Percentiles rank a stretch among this genome's conserved stretches.
Conservation (phyloP, 2,113 vertebrate genomes). For the Ictalurus punctatus region DNA sequence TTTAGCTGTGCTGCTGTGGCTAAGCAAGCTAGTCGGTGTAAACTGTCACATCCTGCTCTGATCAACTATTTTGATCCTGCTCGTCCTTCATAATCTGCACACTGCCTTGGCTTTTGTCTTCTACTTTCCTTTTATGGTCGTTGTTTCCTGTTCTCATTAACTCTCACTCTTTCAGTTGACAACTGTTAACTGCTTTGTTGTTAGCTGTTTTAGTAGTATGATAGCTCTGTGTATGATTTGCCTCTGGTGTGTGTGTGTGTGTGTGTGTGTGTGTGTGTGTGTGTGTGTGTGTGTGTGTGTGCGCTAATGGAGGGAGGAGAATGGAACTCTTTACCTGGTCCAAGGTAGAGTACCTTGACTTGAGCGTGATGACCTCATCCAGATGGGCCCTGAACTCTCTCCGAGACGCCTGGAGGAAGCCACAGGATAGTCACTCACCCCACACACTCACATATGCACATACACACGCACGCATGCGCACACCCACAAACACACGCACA, state of each 20-base stretch:
- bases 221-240: not conserved
- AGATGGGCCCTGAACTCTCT: slow-evolving; percentile 83
- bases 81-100: not conserved
- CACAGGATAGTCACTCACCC: slow-evolving; percentile 78
- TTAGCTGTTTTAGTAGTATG: not conserved
- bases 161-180: not conserved
- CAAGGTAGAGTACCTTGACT: slow-evolving; percentile 86
- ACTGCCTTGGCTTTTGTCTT: not conserved
- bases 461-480: slow-evolving; percentile 16
- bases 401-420: slow-evolving; percentile 81
- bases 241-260: slow-evolving; percentile 48
- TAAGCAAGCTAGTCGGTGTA: not conserved
- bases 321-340: slow-evolving; percentile 79
- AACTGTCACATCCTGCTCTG: not conserved
- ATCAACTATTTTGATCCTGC: not conserved
- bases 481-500: slow-evolving; percentile 36
- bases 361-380: slow-evolving; percentile 85
- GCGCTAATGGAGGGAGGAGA: slow-evolving; percentile 67
- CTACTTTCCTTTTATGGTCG: not conserved
- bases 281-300: slow-evolving; percentile 58
- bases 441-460: slow-evolving; percentile 40
- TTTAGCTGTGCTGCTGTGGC: not conserved
- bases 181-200: not conserved
- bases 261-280: slow-evolving; percentile 56
- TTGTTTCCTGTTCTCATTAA: not conserved